phyloP scores from a whole-genome alignment of 2,113 vertebrate species.

The Nestor notabilis region DNA sequence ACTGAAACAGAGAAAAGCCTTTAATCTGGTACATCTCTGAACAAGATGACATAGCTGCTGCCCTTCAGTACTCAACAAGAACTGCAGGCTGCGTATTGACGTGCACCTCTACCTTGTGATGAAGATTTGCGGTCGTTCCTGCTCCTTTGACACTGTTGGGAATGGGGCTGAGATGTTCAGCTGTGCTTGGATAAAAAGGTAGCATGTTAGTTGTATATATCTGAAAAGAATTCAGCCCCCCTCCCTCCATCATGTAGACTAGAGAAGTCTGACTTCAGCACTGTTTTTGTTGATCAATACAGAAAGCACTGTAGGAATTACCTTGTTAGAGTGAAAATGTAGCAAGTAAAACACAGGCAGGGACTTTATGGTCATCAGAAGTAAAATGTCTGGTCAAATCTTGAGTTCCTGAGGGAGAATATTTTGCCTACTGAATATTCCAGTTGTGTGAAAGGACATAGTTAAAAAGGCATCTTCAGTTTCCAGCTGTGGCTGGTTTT shows the following conservation, averaged over 20 bases:
- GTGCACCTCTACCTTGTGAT: not conserved
- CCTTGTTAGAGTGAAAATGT: not conserved
- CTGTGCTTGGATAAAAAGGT: not conserved
- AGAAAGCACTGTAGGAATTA: not conserved
- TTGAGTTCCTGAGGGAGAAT: not conserved
- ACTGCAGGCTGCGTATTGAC: not conserved
- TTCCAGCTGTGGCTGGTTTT: not conserved
- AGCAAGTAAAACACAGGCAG: not conserved
- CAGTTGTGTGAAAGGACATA: not conserved
- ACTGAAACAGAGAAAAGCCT: not conserved
- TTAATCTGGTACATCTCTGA: not conserved
- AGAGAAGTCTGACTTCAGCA: not conserved
- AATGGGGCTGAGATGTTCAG: not conserved
- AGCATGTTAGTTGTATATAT: not conserved
- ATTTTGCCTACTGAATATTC: not conserved
- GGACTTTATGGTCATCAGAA: not conserved
- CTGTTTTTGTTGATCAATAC: not conserved
- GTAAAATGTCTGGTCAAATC: not conserved
- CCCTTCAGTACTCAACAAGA: not conserved
- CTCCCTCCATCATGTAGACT: not conserved
- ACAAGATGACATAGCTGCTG: not conserved
- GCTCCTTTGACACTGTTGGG: not conserved
- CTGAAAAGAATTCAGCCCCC: not conserved
- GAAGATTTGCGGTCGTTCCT: not conserved
- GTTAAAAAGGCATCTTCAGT: not conserved